Percentiles rank a stretch among this genome's conserved stretches.
These are phyloP conservation scores for Melinaea menophilus DNA, from an alignment of 2,888 invertebrate genomes.

Conservation along the genomic window DNA sequence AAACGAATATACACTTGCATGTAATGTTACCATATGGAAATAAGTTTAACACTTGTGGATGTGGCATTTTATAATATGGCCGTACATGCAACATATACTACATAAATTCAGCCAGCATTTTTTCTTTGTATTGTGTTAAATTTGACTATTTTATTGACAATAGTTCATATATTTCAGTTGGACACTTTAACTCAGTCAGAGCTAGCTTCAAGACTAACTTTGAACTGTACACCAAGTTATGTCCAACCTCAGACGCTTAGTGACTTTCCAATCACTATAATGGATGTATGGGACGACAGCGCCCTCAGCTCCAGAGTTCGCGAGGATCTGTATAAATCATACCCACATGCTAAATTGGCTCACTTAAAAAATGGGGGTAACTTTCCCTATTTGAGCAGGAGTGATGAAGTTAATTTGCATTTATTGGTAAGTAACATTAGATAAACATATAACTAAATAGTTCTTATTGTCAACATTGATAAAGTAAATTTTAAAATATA, in stretches of 20 bases:
- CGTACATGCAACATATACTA: no score
- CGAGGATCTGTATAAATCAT: constrained; percentile 90
- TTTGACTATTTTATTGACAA: no score
- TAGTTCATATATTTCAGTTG: constrained; percentile 76
- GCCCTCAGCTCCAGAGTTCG: constrained; percentile 87
- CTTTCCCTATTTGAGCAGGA: constrained; percentile 92
- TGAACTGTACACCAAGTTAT: constrained; percentile 89
- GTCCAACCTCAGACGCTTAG: constrained; percentile 86
- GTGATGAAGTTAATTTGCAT: constrained; percentile 93
- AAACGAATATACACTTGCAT: neutral
- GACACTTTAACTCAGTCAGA: constrained; percentile 90
- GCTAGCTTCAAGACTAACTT: constrained; percentile 89
- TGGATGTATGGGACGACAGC: constrained; percentile 94
- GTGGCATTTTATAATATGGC: no score
- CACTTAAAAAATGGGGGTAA: constrained; percentile 93
- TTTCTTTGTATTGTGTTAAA: no score
- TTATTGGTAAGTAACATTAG: constrained; percentile 80
- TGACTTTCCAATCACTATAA: constrained; percentile 85
- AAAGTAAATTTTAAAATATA: no score
- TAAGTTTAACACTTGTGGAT: constrained; percentile 5
- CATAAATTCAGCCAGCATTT: no score
- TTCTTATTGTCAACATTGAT: no score
- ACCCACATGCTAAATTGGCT: constrained; percentile 90
- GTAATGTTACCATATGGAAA: neutral
- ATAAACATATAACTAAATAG: neutral